These are phyloP conservation scores for Crax fasciolata DNA, from an alignment of 2,797 vertebrate species.

Conservation along the genomic window DNA sequence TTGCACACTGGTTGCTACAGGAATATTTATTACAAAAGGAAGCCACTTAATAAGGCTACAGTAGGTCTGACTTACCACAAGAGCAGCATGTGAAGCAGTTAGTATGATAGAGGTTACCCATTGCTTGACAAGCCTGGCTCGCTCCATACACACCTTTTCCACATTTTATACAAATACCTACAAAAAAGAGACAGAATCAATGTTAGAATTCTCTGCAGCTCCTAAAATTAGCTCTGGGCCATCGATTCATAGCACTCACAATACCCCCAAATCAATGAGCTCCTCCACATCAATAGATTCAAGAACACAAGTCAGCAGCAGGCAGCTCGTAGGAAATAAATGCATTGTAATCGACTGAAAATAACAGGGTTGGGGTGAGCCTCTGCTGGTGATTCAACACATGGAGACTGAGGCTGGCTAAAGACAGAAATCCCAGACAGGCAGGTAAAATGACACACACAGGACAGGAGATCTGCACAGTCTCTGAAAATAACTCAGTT, in stretches of 20 bases:
- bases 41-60: background rate
- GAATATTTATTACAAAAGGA: background rate
- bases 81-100: slow-evolving; percentile 99
- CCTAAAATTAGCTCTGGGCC: background rate
- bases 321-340: background rate
- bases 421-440: background rate
- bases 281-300: background rate
- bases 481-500: background rate
- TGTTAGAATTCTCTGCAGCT: background rate
- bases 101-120: slow-evolving; percentile 98
- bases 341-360: background rate
- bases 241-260: background rate
- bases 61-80: slow-evolving; percentile 90
- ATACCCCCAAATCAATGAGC: background rate
- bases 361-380: background rate
- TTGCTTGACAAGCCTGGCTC: slow-evolving; percentile 97
- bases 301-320: background rate
- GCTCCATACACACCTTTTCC: slow-evolving; percentile 98
- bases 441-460: background rate
- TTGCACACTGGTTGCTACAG: background rate
- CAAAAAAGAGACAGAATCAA: slow-evolving; percentile 56
- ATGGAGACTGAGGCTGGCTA: background rate
- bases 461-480: background rate
- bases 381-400: background rate
- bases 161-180: slow-evolving; percentile 98